Evolutionary conservation across 2,797 vertebrate species (phyloP).

Genomic region (Semotilus atromaculatus): DNA sequence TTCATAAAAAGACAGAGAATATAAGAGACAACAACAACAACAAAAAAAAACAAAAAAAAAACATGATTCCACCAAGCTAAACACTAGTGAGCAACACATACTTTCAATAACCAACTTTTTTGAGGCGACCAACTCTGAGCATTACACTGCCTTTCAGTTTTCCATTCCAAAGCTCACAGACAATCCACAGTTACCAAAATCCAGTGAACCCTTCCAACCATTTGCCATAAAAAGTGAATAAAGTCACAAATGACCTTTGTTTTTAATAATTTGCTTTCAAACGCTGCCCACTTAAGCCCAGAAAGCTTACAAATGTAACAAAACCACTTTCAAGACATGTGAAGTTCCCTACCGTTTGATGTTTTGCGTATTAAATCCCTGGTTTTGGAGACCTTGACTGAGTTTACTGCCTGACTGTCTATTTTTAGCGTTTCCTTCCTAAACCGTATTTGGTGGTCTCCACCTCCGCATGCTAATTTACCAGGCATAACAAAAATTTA

Average conservation of each 20-base stretch:
- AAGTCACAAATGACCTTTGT: conserved; percentile 14
- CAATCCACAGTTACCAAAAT: conserved; percentile 30
- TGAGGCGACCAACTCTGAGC: neutral
- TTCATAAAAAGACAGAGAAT: neutral
- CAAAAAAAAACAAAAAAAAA: too few relatives aligned
- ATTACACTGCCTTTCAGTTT: conserved; percentile 7
- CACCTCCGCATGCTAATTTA: conserved; percentile 69
- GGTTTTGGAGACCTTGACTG: conserved; percentile 32
- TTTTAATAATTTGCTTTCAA: conserved; percentile 34
- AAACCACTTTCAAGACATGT: conserved; percentile 10
- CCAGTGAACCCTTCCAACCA: neutral
- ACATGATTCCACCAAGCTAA: neutral
- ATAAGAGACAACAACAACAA: neutral
- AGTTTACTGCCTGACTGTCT: conserved; percentile 57
- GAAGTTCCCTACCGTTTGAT: conserved; percentile 43
- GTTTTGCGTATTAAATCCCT: conserved; percentile 53
- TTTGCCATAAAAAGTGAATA: conserved; percentile 1
- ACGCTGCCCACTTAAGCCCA: neutral
- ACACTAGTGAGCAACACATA: neutral
- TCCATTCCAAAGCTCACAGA: conserved; percentile 28
- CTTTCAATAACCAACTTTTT: neutral
- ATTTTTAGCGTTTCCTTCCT: conserved; percentile 71
- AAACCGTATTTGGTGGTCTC: conserved; percentile 69
- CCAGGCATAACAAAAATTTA: conserved; percentile 51
- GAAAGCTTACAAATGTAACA: conserved; percentile 13